Evolutionary conservation across 2,888 invertebrate genomes (phyloP).

Genomic region (Synanthedon tipuliformis): DNA sequence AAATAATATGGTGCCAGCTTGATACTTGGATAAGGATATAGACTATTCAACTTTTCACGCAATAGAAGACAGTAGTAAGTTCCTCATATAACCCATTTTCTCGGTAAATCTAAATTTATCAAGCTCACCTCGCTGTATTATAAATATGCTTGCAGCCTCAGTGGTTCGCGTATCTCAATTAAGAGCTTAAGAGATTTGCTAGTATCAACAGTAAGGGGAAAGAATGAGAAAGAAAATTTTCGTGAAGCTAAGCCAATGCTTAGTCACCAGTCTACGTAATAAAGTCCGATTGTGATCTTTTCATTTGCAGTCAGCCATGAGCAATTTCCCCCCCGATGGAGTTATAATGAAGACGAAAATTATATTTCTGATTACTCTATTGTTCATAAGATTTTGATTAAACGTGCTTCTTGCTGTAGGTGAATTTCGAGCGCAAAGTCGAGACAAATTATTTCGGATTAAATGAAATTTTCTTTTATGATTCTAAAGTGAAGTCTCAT

Average conservation of each 20-base stretch:
- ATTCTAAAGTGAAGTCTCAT: slow-evolving; percentile 23
- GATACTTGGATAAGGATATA: no score
- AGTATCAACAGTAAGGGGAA: slow-evolving; percentile 1
- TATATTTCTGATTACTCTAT: slow-evolving; percentile 56
- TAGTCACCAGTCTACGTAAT: slow-evolving; percentile 40
- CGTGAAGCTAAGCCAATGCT: slow-evolving; percentile 19
- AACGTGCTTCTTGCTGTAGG: slow-evolving; percentile 28
- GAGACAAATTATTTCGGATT: slow-evolving; percentile 38
- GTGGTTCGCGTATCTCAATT: background rate
- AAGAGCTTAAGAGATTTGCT: background rate
- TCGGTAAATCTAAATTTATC: no score
- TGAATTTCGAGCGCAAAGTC: slow-evolving; percentile 29
- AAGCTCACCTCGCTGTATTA: no score
- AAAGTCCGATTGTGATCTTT: slow-evolving; percentile 57
- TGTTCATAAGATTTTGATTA: slow-evolving; percentile 50
- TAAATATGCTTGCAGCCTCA: no score
- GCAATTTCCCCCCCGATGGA: slow-evolving; percentile 41
- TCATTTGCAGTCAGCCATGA: slow-evolving; percentile 57
- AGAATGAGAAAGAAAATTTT: slow-evolving; percentile 13
- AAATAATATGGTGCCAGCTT: no score
- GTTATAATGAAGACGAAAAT: slow-evolving; percentile 58
- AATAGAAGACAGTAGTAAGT: no score
- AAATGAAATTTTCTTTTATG: slow-evolving; percentile 27
- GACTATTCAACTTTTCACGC: no score
- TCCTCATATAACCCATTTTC: no score